A percentile compares a stretch with the other conserved stretches of the same genome.
These are phyloP conservation scores for Apotomis turbidana DNA, from an alignment of 2,888 invertebrate genomes.

Conservation along the genomic window DNA sequence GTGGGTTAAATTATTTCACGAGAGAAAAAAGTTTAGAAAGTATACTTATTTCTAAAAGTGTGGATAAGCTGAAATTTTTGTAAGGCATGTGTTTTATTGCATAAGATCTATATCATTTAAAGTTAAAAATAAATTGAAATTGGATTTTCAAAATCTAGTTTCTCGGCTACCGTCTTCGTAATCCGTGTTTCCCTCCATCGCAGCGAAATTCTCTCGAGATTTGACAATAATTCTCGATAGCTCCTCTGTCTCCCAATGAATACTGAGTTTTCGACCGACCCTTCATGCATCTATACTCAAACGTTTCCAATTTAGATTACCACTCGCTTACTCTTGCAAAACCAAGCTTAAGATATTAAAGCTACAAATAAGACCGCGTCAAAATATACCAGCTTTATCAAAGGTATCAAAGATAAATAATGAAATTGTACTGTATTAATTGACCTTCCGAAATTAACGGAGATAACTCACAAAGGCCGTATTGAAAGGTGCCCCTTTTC, in stretches of 20 bases:
- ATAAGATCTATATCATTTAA: too few relatives aligned
- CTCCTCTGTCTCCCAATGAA: constrained; percentile 74
- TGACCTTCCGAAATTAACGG: constrained; percentile 78
- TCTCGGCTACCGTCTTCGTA: constrained; percentile 46
- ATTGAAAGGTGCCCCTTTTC: constrained; percentile 75
- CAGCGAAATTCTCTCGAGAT: constrained; percentile 73
- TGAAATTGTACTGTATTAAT: constrained; percentile 74
- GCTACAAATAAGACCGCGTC: constrained; percentile 22
- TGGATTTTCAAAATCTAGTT: neutral
- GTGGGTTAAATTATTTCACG: neutral
- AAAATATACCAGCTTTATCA: constrained; percentile 49
- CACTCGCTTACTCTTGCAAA: constrained; percentile 53
- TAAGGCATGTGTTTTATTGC: too few relatives aligned
- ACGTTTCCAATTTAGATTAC: constrained; percentile 80
- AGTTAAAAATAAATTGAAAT: neutral
- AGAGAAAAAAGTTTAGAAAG: neutral
- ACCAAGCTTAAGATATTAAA: constrained; percentile 28
- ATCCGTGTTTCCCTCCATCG: constrained; percentile 49
- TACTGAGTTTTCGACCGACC: constrained; percentile 70
- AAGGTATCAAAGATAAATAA: constrained; percentile 69
- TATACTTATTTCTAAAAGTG: too few relatives aligned
- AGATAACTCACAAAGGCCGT: constrained; percentile 76
- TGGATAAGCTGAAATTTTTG: too few relatives aligned
- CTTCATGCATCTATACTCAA: constrained; percentile 63
- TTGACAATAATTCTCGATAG: constrained; percentile 79